Base-by-base conservation (phyloP, 1,140 invertebrate genomes). In the Zaprionus kolodkinae region DNA sequence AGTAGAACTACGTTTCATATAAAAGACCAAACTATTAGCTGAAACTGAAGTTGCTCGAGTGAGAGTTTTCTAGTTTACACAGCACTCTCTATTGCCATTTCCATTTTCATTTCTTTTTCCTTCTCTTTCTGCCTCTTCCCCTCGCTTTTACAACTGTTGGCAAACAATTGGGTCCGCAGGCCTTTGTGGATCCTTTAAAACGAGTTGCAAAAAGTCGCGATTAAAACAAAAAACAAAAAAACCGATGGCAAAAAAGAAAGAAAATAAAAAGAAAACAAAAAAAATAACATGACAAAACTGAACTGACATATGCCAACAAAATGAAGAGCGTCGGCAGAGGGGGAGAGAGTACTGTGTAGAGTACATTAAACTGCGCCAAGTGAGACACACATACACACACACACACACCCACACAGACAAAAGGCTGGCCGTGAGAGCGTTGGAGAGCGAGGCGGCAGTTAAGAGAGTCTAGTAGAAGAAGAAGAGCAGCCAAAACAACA, bases 281-380 rank as follows among this genome's bases (percentile, higher is more conserved):
- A 68, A 48, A 52, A 72, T 36, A 68, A 73, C 36, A 61, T 54
- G 30, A 35, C 38, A 68, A 68, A 61, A 67, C 71, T 80, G 77
- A 67, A 45, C 40, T 45, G 40, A 45, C 81, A 84, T 76, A 66
- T 79, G 81, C 56, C 63, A 84, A 83, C 81, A 84, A 84, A 85
- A 77, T 73, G 55, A 74, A 72, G 56, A 48, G 65, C 48, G 66
- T 30, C 48, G 15, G 9, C 0, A 2, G 27, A 30, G 33, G 61
- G 30, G 48, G n/a, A 21, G 30, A 21, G 27, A 45, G 33, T 40
- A 72, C 72, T 79, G 81, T 66, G 66, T 66, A 70, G 81, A 84
- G 81, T 84, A 82, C 81, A 85, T 84, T 85, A 81, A 85, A 84
- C 81, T 84, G 81, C 81, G 60, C 54, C 74, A 71, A 85, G 74